phyloP scores from a whole-genome alignment of 2,113 vertebrate species.

The Corynorhinus townsendii region DNA sequence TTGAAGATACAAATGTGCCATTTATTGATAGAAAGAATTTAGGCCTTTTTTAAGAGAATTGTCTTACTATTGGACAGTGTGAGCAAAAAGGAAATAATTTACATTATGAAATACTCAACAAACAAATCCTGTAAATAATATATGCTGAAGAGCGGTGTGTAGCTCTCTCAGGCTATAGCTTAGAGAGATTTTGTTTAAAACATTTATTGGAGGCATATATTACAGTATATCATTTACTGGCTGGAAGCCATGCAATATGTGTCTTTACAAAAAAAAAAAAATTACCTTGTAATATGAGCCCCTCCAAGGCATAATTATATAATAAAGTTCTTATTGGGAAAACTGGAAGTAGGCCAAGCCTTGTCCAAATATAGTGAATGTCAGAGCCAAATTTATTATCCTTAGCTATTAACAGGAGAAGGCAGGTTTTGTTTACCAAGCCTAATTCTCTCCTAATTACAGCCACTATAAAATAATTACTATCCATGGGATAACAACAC shows the following conservation, averaged over 20 bases:
- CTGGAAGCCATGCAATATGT: constrained; percentile 88
- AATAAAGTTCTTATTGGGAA: constrained; percentile 90
- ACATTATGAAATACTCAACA: constrained; percentile 75
- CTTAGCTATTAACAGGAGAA: constrained; percentile 94
- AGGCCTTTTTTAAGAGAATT: constrained; percentile 59
- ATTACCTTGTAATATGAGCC: constrained; percentile 87
- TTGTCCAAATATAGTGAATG: constrained; percentile 92
- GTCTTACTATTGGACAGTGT: constrained; percentile 64
- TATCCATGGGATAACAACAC: constrained; percentile 92
- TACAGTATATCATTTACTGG: constrained; percentile 87
- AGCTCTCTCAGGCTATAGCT: constrained; percentile 80
- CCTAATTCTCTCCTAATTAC: constrained; percentile 98
- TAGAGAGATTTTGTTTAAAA: constrained; percentile 84
- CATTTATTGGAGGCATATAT: constrained; percentile 88
- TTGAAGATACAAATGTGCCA: constrained; percentile 63
- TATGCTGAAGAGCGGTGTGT: constrained; percentile 73
- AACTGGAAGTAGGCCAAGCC: constrained; percentile 91
- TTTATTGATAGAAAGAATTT: constrained; percentile 72
- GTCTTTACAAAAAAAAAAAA: constrained; percentile 86
- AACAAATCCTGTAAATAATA: constrained; percentile 82
- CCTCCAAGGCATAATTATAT: constrained; percentile 90
- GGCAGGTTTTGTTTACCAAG: constrained; percentile 96
- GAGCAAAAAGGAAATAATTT: constrained; percentile 79
- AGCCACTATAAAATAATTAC: constrained; percentile 97
- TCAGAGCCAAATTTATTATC: constrained; percentile 95